Base-by-base conservation (phyloP, 1,140 invertebrate species). In the Rhizoglyphus robini region DNA sequence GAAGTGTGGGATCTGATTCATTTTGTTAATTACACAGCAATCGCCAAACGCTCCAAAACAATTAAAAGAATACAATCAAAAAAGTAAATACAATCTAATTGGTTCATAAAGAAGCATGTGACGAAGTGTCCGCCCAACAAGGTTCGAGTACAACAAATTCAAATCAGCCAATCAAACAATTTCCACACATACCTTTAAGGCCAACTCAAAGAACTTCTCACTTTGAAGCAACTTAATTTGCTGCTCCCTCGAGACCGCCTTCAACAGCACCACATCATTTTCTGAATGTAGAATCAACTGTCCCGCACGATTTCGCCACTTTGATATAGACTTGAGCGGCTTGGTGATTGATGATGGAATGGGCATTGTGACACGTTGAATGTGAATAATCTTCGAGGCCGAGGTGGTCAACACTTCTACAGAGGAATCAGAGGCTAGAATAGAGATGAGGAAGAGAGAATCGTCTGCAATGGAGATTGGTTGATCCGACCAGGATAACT, bases 161-260 rank as follows among this genome's bases (percentile, higher is more conserved):
- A n/a, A n/a, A n/a, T n/a, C n/a, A n/a, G n/a, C n/a, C n/a, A n/a
- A n/a, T n/a, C n/a, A n/a, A n/a, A n/a, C n/a, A n/a, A n/a, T n/a
- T n/a, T n/a, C n/a, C n/a, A n/a, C n/a, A n/a, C n/a, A n/a, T n/a
- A 97, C 77, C 75, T 88, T 85, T 25, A 96, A 79, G n/a, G 93
- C 93, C 41, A 96, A 77, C 75, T 94, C 87, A 79, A 95, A 96
- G 71, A 94, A 87, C 76, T 94, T 94, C 69, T 87, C 83, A 68
- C 86, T 83, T 0, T 96, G 75, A 25, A 96, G 77, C 66, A 85
- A 82, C 71, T 86, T 79, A 15, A 91, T 85, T 78, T 96, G 92
- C 63, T 83, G 83, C 3, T 83, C 80, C 63, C 90, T 79, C 66
- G 91, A 86, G 4, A 89, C 82, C 13, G 83, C 79, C 57, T 81